Base-by-base conservation (phyloP, 2,888 invertebrate species). In the Xanthia togata region DNA sequence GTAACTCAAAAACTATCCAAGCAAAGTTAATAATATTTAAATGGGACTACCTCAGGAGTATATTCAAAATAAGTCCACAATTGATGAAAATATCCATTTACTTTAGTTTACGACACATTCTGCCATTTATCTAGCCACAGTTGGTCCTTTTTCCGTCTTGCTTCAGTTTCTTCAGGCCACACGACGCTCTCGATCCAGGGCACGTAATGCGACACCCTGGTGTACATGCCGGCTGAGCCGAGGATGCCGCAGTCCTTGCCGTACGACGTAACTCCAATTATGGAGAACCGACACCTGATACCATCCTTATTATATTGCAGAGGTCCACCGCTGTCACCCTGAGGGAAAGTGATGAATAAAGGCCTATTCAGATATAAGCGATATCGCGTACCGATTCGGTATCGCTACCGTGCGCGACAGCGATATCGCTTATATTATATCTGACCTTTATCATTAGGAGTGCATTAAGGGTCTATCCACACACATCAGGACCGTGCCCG, bases 151-250 rank as follows among this genome's bases (percentile, higher is more conserved):
- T 69, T 57, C 20, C 5, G 70, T 8, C 0, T 53, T 4, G 20
- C 53, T 71, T 76, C 64, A 35, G 31, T 53, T 9, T 81, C 78
- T 12, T 90, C 88, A 78, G 96, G 94, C 97, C 97, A 97, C 35
- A 97, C 97, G 38, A 95, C 90, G 44, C 91, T 92, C 89, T 97
- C 97, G 53, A 98, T 97, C 97, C 97, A 97, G 6, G 96, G 91
- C 3, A 97, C 86, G 85, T 96, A 97, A 65, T 95, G 64, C 4
- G 94, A 94, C 0, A 97, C 97, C 63, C 96, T 94, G 0, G 97
- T 97, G 88, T 97, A 98, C 23, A 97, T 94, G 2, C 81, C 81
- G 12, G 81, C 65, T 2, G 81, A 91, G 23, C 83, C 92, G 69
- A 86, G 86, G 8, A 70, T 70, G 12, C 96, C 95, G 86, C 97